Base-by-base conservation (phyloP, 2,113 vertebrate genomes). In the Oenanthe melanoleuca region DNA sequence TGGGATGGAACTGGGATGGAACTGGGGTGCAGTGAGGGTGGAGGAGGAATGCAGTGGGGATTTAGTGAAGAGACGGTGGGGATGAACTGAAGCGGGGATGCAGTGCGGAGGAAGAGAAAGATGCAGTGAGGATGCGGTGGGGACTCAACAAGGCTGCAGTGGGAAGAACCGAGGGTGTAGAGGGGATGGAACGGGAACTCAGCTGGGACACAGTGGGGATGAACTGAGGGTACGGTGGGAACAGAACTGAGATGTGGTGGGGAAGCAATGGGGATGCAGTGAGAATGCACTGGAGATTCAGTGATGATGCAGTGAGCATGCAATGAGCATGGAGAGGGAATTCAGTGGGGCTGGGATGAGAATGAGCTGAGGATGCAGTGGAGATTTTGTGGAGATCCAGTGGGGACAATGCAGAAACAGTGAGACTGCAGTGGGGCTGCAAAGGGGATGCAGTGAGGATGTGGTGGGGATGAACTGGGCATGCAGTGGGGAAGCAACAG, bases 1-100 rank as follows among this genome's bases (percentile, higher is more conserved):
- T 13, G 11, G 66, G 23, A 40, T 63, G 18, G 17, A 24, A 29
- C 7, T 15, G n/a, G 52, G 40, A 23, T 44, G 63, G 1, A 2
- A 3, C 3, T 13, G 9, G 56, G 23, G 6, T 24, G 44, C 23
- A 24, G 10, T 1, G 12, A 20, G 25, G 57, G 9, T 55, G 42
- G 33, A 44, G 2, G 9, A 5, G 50, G 70, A 44, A 18, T 25
- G 8, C 17, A 5, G 0, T 5, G 45, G 22, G 9, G 37, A 4
- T 34, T 11, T 8, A 52, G 21, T 19, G 45, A 6, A 42, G 65
- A 5, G 28, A 2, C 4, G 6, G 8, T 11, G 40, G 10, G n/a
- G 34, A 20, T 13, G 14, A 4, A 15, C 2, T 22, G 56, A 7
- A 37, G 7, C 5, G 11, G 13, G 28, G 20, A 14, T 28, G 18